These are phyloP conservation scores for Pelochelys cantorii DNA, from an alignment of 2,797 vertebrate genomes.

Conservation along the genomic window DNA sequence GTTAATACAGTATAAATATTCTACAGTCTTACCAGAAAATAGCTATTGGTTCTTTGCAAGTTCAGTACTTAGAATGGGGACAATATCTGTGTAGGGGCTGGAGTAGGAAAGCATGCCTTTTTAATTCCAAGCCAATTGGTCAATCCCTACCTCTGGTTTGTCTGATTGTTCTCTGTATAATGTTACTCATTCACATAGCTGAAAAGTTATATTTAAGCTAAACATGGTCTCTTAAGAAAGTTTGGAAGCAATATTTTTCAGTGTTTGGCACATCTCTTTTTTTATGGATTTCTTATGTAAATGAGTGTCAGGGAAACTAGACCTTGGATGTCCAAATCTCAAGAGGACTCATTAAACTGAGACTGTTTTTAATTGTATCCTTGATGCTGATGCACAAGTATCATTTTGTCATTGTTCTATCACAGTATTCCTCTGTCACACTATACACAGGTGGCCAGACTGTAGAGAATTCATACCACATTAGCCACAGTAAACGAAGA, in stretches of 20 bases:
- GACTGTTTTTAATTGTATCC: slow-evolving; percentile 31
- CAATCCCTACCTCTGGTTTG: slow-evolving; percentile 18
- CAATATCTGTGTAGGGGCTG: slow-evolving; percentile 35
- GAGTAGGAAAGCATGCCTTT: slow-evolving; percentile 6
- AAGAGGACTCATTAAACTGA: slow-evolving; percentile 63
- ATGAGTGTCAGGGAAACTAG: neutral
- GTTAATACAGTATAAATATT: neutral
- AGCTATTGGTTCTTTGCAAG: slow-evolving; percentile 36
- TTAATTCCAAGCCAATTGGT: neutral
- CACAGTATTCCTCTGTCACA: neutral
- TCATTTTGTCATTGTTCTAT: neutral
- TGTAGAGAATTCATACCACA: neutral
- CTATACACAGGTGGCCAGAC: neutral
- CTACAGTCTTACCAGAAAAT: neutral
- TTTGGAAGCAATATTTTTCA: neutral
- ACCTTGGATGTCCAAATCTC: slow-evolving; percentile 24
- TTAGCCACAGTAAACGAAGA: neutral
- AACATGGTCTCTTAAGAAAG: neutral
- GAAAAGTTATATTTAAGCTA: neutral
- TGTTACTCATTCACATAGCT: neutral
- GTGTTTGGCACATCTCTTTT: slow-evolving; percentile 9
- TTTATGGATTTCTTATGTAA: slow-evolving; percentile 49
- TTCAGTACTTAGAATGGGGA: slow-evolving; percentile 10
- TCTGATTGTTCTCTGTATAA: neutral
- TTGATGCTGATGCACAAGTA: accelerated